Base-by-base conservation (phyloP, 2,113 vertebrate species). In the Rhadina sibilatrix region DNA sequence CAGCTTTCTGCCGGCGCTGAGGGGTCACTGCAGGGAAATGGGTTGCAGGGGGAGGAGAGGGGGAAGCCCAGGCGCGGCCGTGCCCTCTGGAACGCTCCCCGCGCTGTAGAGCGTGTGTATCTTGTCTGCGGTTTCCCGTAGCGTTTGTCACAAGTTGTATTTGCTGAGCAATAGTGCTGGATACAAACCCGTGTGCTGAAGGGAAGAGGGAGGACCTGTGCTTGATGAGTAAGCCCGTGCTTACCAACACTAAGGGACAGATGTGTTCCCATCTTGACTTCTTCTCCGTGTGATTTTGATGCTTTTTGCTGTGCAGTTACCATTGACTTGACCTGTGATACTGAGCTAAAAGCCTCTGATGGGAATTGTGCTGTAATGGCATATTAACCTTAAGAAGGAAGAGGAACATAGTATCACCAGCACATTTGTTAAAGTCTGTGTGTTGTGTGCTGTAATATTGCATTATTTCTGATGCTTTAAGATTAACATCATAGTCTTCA, bases 81-180 rank as follows among this genome's bases (percentile, higher is more conserved):
- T 79, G 65, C 64, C 49, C 79, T 60, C n/a, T 8, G 5, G 40
- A 40, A 4, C 21, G 8, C 68, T 8, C 59, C 27, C 3, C 61
- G 50, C 77, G 64, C 66, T 16, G 33, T 46, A 28, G 78, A 8
- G 79, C 79, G 3, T 12, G 3, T 12, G 65, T 42, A 1, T 40
- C 50, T 74, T 38, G 72, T 6, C 71, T 90, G 94, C 65, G 64
- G 30, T 31, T 93, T 61, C 31, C 61, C 37, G 1, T 35, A 30
- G 50, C 31, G 91, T 18, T 71, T 38, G 87, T 60, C 65, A 33
- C 78, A 47, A 96, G 85, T 96, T 95, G 78, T 46, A 64, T 96
- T 94, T 95, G 94, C 94, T 94, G 92, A 96, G 96, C 91, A 82
- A 74, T 91, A 80, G 93, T 13, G 83, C 49, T 38, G 74, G 53